Evolutionary conservation across 2,113 vertebrate species (phyloP).

Genomic region (Gymnorhina tibicen): DNA sequence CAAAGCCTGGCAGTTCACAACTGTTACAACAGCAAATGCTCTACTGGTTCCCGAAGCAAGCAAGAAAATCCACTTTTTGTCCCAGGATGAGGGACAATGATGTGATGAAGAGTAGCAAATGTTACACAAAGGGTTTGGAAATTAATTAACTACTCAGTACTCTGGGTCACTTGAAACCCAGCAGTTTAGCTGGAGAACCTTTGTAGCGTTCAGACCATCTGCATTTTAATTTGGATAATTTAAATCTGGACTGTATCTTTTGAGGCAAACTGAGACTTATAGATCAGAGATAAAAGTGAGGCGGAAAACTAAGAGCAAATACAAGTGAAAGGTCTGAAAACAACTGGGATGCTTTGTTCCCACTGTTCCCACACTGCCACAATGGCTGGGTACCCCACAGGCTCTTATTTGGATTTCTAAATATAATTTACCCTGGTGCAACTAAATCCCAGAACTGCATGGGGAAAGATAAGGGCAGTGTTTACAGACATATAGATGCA

Average conservation of each 20-base stretch:
- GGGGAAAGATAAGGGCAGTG: neutral
- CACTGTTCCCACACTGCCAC: neutral
- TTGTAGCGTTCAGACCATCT: neutral
- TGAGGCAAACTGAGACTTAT: neutral
- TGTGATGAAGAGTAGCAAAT: neutral
- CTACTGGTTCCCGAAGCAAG: neutral
- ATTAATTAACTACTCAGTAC: neutral
- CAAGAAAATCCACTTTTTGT: neutral
- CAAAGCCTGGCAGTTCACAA: neutral
- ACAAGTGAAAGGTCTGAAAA: neutral
- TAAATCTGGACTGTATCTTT: neutral
- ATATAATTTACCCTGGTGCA: neutral
- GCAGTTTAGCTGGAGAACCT: neutral
- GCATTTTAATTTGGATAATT: neutral
- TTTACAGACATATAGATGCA: neutral
- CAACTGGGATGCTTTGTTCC: neutral
- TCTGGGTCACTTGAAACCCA: neutral
- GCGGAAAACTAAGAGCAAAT: neutral
- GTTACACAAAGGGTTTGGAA: neutral
- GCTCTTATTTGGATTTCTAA: constrained; percentile 17
- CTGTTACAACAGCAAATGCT: neutral
- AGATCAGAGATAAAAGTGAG: neutral
- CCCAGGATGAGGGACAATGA: neutral
- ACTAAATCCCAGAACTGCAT: neutral
- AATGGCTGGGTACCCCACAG: neutral